These are phyloP conservation scores for Neopelma chrysocephalum DNA, from an alignment of 2,797 vertebrate species.

Conservation along the genomic window DNA sequence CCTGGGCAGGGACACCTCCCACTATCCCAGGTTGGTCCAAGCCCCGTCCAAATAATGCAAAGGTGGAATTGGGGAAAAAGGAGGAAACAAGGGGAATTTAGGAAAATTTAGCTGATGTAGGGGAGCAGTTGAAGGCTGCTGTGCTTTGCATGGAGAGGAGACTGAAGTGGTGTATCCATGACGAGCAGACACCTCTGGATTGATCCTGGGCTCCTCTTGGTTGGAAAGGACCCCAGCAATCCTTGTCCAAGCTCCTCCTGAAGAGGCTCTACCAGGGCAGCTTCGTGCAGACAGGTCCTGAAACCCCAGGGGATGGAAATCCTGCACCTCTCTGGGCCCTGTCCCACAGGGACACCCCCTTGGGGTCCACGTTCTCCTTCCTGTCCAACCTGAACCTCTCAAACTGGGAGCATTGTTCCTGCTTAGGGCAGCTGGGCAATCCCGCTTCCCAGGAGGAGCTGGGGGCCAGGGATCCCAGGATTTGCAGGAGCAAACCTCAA, in stretches of 20 bases:
- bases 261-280: neutral
- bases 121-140: neutral
- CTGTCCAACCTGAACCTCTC: neutral
- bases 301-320: neutral
- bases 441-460: no score
- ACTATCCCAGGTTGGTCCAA: neutral
- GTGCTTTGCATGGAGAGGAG: neutral
- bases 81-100: neutral
- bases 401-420: fast-evolving
- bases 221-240: neutral
- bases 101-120: no score
- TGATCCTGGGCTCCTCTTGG: neutral
- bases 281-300: neutral
- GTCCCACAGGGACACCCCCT: neutral
- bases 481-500: neutral
- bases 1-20: neutral
- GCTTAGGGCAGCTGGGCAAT: no score
- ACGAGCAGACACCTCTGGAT: neutral
- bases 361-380: neutral
- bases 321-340: neutral
- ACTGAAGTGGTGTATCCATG: neutral
- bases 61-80: neutral
- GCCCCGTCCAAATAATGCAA: neutral
- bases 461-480: neutral
- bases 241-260: neutral